A percentile compares a stretch with the other conserved stretches of the same genome.
Evolutionary conservation across 1,140 invertebrate genomes (phyloP).

Genomic region (Bicyclus anynana): DNA sequence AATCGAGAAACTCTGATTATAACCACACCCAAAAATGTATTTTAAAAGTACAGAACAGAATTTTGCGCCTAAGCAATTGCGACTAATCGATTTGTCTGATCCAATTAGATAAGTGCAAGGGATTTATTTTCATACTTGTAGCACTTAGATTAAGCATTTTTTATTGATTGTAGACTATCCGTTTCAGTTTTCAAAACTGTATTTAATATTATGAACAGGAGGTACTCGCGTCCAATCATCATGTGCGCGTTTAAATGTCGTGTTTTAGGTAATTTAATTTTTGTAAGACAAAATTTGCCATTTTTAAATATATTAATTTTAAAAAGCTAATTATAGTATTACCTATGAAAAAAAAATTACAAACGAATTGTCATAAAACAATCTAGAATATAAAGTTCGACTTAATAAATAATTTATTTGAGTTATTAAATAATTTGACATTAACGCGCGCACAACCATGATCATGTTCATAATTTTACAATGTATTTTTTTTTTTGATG

Average conservation of each 20-base stretch:
- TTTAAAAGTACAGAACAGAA: too few species aligned
- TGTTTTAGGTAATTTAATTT: too few species aligned
- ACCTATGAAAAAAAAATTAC: too few species aligned
- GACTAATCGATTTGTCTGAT: neutral
- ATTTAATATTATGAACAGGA: slow-evolving; percentile 33
- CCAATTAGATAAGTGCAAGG: neutral
- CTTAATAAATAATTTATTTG: too few species aligned
- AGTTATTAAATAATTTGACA: neutral
- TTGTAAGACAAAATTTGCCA: too few species aligned
- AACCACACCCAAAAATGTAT: too few species aligned
- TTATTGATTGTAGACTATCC: slow-evolving; percentile 16
- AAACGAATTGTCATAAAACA: too few species aligned
- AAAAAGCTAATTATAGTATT: too few species aligned
- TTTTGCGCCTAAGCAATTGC: neutral
- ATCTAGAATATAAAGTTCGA: too few species aligned
- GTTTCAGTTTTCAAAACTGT: slow-evolving; percentile 24
- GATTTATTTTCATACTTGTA: neutral
- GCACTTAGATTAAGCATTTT: slow-evolving; percentile 28
- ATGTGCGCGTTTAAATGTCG: slow-evolving; percentile 5
- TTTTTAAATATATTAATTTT: too few species aligned
- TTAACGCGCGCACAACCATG: slow-evolving; percentile 12
- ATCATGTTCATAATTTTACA: slow-evolving; percentile 20
- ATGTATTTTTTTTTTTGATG: slow-evolving; percentile 6
- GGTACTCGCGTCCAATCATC: slow-evolving; percentile 55
- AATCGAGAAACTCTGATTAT: too few species aligned